phyloP scores from a whole-genome alignment of 30 jellyfish, hydroid and myxozoan genomes.

The Aurelia aurita region DNA sequence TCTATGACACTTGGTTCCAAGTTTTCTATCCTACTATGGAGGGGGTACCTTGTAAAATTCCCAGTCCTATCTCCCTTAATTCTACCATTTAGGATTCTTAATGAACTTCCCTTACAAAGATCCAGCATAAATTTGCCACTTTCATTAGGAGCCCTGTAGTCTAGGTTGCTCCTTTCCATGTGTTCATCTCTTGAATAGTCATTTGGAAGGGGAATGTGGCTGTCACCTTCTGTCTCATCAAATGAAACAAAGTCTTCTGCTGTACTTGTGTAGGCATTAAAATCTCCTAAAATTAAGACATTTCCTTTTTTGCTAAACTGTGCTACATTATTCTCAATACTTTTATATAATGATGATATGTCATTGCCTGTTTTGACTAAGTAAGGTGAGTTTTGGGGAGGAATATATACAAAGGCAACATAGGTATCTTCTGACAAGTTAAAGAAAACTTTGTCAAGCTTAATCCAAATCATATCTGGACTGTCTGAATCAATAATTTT shows the following conservation, averaged over 20 bases:
- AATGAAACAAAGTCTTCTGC: neutral
- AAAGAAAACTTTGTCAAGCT: too few species aligned
- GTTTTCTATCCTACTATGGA: neutral
- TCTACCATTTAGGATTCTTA: constrained; percentile 11
- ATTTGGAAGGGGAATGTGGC: neutral
- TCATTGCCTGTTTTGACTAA: too few species aligned
- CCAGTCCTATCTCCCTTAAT: constrained; percentile 3
- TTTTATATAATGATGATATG: too few species aligned
- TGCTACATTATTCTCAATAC: neutral
- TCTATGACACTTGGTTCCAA: neutral
- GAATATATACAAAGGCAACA: too few species aligned
- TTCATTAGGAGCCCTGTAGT: constrained; percentile 11
- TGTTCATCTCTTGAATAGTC: neutral
- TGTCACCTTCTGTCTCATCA: neutral
- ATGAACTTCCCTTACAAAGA: neutral
- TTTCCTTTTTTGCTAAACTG: neutral
- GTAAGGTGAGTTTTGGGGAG: too few species aligned
- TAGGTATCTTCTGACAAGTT: too few species aligned
- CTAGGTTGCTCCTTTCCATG: neutral
- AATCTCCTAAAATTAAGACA: constrained; percentile 2
- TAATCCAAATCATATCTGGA: too few species aligned
- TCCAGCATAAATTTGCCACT: neutral
- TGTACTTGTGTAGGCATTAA: neutral
- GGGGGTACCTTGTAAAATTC: neutral
- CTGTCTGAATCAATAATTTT: too few species aligned